These are phyloP conservation scores for Neoascia interrupta DNA, from an alignment of 2,888 invertebrate genomes.

Conservation along the genomic window DNA sequence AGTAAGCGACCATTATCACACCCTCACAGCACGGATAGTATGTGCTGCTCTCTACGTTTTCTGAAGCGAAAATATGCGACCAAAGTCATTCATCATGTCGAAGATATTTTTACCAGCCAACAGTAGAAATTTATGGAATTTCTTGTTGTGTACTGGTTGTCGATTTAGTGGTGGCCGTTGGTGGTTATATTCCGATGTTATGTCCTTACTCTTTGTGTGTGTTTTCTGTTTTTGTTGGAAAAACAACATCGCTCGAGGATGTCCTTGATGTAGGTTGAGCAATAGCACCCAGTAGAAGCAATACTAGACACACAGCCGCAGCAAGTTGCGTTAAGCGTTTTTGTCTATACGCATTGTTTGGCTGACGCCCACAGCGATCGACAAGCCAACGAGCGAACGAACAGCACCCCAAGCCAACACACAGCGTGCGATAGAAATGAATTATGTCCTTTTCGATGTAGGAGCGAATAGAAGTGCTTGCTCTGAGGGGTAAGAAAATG, in stretches of 20 bases:
- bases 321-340: conserved; percentile 52
- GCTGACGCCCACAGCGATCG: conserved; percentile 4
- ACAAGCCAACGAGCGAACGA: not conserved
- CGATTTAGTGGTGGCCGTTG: conserved; percentile 30
- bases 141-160: conserved; percentile 57
- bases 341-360: conserved; percentile 55
- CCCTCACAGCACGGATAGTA: conserved; percentile 16
- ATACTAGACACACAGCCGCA: too few species aligned
- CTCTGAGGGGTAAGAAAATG: not conserved
- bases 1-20: conserved; percentile 5
- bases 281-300: not conserved
- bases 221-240: conserved; percentile 24
- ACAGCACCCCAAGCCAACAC: not conserved
- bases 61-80: conserved; percentile 66
- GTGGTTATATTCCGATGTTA: conserved; percentile 26
- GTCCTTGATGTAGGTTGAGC: not conserved
- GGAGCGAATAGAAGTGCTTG: conserved; percentile 5
- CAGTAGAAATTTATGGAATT: conserved; percentile 65
- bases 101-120: conserved; percentile 65
- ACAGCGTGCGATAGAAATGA: conserved; percentile 38
- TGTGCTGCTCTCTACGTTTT: conserved; percentile 24
- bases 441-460: conserved; percentile 22
- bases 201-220: conserved; percentile 7
- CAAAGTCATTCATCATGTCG: conserved; percentile 69
- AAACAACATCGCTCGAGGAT: conserved; percentile 42